Base-by-base conservation (phyloP, 2,888 invertebrate genomes). In the Aplocera efformata region DNA sequence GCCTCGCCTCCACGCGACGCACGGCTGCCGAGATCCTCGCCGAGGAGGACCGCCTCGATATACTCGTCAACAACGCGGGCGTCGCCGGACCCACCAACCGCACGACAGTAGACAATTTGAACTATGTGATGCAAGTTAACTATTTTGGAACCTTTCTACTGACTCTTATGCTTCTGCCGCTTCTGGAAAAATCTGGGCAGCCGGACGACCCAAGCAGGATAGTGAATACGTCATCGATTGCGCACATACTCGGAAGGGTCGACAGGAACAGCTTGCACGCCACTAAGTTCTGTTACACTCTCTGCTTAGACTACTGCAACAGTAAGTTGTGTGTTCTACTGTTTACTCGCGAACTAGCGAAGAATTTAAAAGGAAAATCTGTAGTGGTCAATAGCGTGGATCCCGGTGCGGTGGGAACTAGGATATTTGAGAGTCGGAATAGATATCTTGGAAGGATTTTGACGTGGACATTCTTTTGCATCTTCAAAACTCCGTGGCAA, bases 81-180 rank as follows among this genome's bases (percentile, higher is more conserved):
- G 92, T 93, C 0, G 90, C 93, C 4, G 90, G 69, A 1, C 44
- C 42, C 1, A 79, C 89, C 39, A 17, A 21, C 3, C 8, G 1
- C 2, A 23, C 10, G 6, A 94, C 94, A 11, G 90, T 91, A 55
- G 96, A 97, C 62, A 94, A 94, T 0, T 77, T 98, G 43, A 96
- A 96, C 68, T 79, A 92, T 49, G 94, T 94, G 6, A 95, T 97
- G 93, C 96, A 94, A 24, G 95, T 96, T 1, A 98, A 98, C 73
- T 95, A 97, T 63, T 96, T 94, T 72, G 98, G 98, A 0, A 95
- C 95, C 17, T 98, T 98, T 71, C 85, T 98, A 17, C 83, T 98
- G 20, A 97, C 97, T 0, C 93, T 96, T 64, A 90, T 98, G 6
- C 89, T 98, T 1, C 90, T 96, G 38, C 95, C 94, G 68, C 78